A percentile compares a stretch with the other conserved stretches of the same genome.
phyloP scores from a whole-genome alignment of 2,113 vertebrate species.

The Prunella fulvescens region DNA sequence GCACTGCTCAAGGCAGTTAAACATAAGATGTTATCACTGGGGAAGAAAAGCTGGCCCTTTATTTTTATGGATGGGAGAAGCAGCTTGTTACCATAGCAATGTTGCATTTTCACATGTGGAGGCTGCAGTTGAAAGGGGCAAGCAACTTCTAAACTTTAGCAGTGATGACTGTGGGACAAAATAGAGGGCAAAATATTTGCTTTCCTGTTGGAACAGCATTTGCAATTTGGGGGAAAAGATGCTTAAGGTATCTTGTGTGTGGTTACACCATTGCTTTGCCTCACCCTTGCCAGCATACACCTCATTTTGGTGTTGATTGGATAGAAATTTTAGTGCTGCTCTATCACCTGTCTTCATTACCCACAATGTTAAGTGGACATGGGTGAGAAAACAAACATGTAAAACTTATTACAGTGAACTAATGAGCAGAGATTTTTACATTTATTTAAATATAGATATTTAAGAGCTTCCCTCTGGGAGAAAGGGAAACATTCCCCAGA shows the following conservation, averaged over 20 bases:
- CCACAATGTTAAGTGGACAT: neutral
- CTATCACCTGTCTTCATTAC: neutral
- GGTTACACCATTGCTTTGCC: neutral
- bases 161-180: neutral
- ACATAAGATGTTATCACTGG: constrained; percentile 8
- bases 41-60: constrained; percentile 36
- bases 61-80: constrained; percentile 18
- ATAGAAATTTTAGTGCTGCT: neutral
- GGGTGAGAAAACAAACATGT: neutral
- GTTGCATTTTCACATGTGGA: neutral
- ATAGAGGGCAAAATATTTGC: neutral
- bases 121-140: neutral
- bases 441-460: neutral
- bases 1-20: neutral
- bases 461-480: neutral
- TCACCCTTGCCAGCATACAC: neutral
- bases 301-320: neutral
- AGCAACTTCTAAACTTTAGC: constrained; percentile 35
- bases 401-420: neutral
- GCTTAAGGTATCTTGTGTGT: fast-evolving
- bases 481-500: neutral
- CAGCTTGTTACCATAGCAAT: constrained; percentile 13
- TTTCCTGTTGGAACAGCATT: neutral
- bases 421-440: neutral
- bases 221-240: neutral